Base-by-base conservation (phyloP, 2,113 vertebrate genomes). In the Nematolebias whitei region DNA sequence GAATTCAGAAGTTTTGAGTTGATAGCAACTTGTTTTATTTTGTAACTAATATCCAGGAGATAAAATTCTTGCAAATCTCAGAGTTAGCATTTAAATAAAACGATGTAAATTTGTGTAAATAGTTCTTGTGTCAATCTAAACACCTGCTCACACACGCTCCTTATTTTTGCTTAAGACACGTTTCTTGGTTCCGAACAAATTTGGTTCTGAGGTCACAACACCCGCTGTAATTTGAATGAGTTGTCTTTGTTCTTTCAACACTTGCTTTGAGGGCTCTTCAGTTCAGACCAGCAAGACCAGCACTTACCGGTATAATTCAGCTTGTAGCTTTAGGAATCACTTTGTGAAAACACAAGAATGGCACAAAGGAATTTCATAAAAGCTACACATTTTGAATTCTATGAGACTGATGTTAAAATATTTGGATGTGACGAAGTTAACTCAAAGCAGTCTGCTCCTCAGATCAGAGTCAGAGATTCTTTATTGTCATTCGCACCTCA, bases 21-120 rank as follows among this genome's bases (percentile, higher is more conserved):
- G 5, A 35, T 35, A 10, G 3, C 19, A 24, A 15, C 24, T 15
- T 15, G 7, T 50, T 50, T 12, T 10, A 43, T 43, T 29, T 24
- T 5, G 52, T 41, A 32, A 29, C 7, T 16, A 19, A 15, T 44
- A 18, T 11, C 35, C 1, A 23, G 52, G 5, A 50, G 26, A 62
- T 56, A 24, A 40, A 41, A 67, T 63, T 13, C 11, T 67, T 71
- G 66, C 59, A 79, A 79, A 69, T 76, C 8, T 62, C 26, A 43
- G 9, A 41, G 2, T 7, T 8, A 12, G 7, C 2, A 4, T 72
- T 82, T 76, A 55, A 23, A 75, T 63, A 12, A 20, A 18, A 22
- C n/a, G n/a, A 83, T 77, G 23, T 29, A 74, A 78, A 85, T 79
- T 3, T 64, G 49, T 84, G 68, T 54, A 80, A 80, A 84, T 82